Conservation (phyloP, 2,888 invertebrate species). For the Merodon equestris region DNA sequence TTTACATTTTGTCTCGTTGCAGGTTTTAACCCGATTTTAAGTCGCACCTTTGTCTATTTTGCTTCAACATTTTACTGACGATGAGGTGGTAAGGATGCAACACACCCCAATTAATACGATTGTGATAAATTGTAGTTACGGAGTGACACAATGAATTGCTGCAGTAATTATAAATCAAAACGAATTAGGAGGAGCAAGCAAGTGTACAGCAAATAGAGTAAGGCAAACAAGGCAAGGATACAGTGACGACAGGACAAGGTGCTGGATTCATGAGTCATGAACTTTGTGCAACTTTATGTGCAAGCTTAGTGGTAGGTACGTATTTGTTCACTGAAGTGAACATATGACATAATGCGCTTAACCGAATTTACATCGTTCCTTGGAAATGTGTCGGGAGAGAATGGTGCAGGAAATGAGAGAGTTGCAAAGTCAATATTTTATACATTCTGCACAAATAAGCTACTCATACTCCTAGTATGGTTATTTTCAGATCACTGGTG, state of each 20-base stretch:
- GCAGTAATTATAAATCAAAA: slow-evolving; percentile 68
- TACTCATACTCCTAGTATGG: too few species aligned
- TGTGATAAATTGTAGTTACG: slow-evolving; percentile 68
- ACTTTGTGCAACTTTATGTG: slow-evolving; percentile 50
- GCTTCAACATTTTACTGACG: slow-evolving; percentile 51
- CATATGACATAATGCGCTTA: slow-evolving; percentile 30
- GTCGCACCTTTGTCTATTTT: slow-evolving; percentile 23
- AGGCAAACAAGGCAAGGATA: slow-evolving; percentile 35
- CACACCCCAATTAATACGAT: slow-evolving; percentile 62
- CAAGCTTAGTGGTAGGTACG: slow-evolving; percentile 11
- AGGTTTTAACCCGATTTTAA: slow-evolving; percentile 16
- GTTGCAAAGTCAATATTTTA: too few species aligned
- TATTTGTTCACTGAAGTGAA: slow-evolving; percentile 17
- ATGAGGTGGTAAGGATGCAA: slow-evolving; percentile 8
- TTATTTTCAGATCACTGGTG: too few species aligned
- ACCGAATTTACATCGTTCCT: slow-evolving; percentile 13
- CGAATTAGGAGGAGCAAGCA: slow-evolving; percentile 56
- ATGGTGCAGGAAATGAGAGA: too few species aligned
- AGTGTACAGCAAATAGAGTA: neutral
- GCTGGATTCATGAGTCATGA: slow-evolving; percentile 48
- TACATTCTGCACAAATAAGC: too few species aligned
- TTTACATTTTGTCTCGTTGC: slow-evolving; percentile 1
- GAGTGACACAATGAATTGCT: slow-evolving; percentile 66
- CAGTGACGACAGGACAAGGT: neutral
- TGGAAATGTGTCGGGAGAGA: slow-evolving; percentile 26